Evolutionary conservation across 2,113 vertebrate genomes (phyloP).

Genomic region (Ahaetulla prasina): DNA sequence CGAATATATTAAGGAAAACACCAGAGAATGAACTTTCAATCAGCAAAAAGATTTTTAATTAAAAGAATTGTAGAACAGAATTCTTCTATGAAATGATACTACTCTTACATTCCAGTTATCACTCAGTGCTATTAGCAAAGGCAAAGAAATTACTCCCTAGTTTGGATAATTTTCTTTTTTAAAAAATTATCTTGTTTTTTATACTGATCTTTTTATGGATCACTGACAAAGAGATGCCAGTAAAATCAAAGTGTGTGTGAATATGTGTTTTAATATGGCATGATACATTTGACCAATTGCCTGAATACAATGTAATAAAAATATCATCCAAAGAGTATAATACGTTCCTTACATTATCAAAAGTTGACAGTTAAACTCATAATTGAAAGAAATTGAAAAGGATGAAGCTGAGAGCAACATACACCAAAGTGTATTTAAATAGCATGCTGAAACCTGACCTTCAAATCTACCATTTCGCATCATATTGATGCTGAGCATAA

Average conservation of each 20-base stretch:
- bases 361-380: neutral
- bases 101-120: constrained; percentile 51
- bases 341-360: neutral
- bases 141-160: constrained; percentile 40
- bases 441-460: neutral
- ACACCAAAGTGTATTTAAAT: neutral
- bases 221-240: neutral
- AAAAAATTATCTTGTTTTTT: constrained; percentile 10
- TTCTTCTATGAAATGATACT: constrained; percentile 61
- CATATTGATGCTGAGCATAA: neutral
- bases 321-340: constrained; percentile 14
- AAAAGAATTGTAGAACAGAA: constrained; percentile 66
- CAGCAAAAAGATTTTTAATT: constrained; percentile 75
- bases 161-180: constrained; percentile 1
- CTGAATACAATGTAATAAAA: constrained; percentile 3
- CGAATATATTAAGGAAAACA: constrained; percentile 74
- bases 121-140: constrained; percentile 48
- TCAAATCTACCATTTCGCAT: neutral
- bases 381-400: neutral
- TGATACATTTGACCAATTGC: neutral
- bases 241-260: neutral
- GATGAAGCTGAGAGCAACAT: neutral
- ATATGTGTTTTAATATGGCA: fast-evolving
- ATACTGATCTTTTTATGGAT: constrained; percentile 6
- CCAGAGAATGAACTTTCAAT: constrained; percentile 72